These are phyloP conservation scores for Muntiacus muntjak DNA, from an alignment of 2,113 vertebrate species.

Conservation along the genomic window DNA sequence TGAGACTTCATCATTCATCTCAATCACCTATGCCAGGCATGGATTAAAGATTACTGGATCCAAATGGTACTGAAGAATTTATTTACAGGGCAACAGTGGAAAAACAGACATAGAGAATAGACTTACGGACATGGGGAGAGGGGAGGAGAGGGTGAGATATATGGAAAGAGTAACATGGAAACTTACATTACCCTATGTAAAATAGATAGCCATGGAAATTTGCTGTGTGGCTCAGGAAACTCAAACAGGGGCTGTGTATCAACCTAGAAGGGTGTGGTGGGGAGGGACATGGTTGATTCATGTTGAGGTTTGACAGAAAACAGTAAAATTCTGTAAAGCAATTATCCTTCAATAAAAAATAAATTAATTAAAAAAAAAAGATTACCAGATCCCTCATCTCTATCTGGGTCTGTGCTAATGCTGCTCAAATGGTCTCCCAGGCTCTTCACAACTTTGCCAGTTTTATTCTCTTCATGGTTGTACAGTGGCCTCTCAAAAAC, in stretches of 20 bases:
- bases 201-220: not conserved
- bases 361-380: not conserved
- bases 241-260: not conserved
- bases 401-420: not conserved
- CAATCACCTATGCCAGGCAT: not conserved
- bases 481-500: not conserved
- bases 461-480: not conserved
- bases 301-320: not conserved
- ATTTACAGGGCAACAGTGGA: not conserved
- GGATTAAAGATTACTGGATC: not conserved
- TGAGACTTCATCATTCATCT: not conserved
- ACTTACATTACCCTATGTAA: not conserved
- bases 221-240: not conserved
- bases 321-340: not conserved
- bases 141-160: not conserved
- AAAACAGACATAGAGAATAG: not conserved
- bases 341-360: not conserved
- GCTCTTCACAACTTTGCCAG: not conserved
- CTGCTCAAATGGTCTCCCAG: not conserved
- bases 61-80: not conserved
- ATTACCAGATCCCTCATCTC: not conserved
- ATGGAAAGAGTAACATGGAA: not conserved
- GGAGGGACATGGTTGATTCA: not conserved
- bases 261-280: not conserved
- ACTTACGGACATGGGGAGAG: not conserved